Percentiles rank a stretch among this genome's conserved stretches.
These are phyloP conservation scores for Lagopus leucura DNA, from an alignment of 2,113 vertebrate genomes.

Conservation along the genomic window DNA sequence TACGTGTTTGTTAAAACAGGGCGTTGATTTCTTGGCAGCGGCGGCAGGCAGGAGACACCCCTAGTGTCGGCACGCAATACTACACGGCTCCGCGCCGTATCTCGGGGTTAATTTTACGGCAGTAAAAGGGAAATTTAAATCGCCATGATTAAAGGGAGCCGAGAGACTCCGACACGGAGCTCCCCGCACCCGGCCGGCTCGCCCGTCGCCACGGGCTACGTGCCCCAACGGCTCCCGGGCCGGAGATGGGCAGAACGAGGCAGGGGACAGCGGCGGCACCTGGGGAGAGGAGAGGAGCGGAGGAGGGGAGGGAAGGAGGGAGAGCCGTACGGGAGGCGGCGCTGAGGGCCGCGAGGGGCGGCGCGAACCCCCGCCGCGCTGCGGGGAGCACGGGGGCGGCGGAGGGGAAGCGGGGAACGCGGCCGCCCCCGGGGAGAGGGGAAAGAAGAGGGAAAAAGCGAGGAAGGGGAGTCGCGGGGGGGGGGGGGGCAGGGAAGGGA, in stretches of 20 bases:
- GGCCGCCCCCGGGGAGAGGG: neutral
- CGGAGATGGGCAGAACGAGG: no score
- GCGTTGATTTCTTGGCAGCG: constrained; percentile 78
- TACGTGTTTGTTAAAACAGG: constrained; percentile 70
- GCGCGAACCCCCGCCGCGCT: neutral
- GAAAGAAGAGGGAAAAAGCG: no score
- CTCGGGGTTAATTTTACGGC: constrained; percentile 64
- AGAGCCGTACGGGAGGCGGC: no score
- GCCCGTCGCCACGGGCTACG: neutral
- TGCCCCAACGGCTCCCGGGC: constrained; percentile 10
- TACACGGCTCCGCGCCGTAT: constrained; percentile 75
- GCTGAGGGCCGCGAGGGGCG: neutral
- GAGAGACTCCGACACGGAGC: no score
- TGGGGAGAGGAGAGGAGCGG: no score
- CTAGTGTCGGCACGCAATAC: constrained; percentile 80
- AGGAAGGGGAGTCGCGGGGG: neutral
- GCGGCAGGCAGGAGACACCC: constrained; percentile 74
- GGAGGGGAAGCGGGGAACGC: neutral
- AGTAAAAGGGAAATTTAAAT: constrained; percentile 70
- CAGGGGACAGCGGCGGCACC: no score
- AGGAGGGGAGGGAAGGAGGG: no score
- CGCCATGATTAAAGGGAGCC: neutral
- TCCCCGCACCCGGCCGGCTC: neutral
- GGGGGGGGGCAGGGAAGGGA: no score
- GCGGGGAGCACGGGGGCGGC: neutral